Conservation (phyloP, 2,888 invertebrate genomes). For the Macaria notata region DNA sequence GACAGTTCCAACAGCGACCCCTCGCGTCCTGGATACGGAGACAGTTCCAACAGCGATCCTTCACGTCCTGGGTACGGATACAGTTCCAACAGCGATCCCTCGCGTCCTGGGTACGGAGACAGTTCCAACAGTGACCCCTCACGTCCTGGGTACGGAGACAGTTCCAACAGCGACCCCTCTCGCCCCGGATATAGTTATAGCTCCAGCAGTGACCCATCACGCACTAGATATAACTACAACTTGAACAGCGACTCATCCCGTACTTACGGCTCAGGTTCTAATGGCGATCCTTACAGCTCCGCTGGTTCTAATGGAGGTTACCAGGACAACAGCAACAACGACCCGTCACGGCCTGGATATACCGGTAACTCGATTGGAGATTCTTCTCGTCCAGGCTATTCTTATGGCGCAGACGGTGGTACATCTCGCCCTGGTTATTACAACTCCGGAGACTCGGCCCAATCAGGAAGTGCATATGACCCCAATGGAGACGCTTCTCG, state of each 20-base stretch:
- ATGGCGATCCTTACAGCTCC: conserved; percentile 4
- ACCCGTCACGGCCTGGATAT: conserved; percentile 1
- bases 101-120: neutral
- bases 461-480: neutral
- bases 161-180: conserved; percentile 1
- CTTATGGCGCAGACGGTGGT: neutral
- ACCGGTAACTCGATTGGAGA: conserved; percentile 2
- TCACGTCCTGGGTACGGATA: neutral
- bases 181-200: conserved; percentile 2
- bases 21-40: conserved; percentile 2
- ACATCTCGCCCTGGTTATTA: neutral
- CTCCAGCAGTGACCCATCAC: conserved; percentile 1
- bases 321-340: neutral
- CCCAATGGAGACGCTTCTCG: conserved; percentile 2
- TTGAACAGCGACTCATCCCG: conserved; percentile 6
- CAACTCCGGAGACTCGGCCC: conserved; percentile 2
- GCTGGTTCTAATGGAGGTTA: conserved; percentile 1
- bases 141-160: conserved; percentile 2
- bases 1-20: conserved; percentile 1
- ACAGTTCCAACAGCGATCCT: neutral
- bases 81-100: conserved; percentile 1
- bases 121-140: conserved; percentile 4
- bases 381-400: conserved; percentile 1
- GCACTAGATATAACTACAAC: neutral
- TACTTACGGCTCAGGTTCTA: neutral